Base-by-base conservation (phyloP, 2,113 vertebrate species). In the Mormoops blainvillei region DNA sequence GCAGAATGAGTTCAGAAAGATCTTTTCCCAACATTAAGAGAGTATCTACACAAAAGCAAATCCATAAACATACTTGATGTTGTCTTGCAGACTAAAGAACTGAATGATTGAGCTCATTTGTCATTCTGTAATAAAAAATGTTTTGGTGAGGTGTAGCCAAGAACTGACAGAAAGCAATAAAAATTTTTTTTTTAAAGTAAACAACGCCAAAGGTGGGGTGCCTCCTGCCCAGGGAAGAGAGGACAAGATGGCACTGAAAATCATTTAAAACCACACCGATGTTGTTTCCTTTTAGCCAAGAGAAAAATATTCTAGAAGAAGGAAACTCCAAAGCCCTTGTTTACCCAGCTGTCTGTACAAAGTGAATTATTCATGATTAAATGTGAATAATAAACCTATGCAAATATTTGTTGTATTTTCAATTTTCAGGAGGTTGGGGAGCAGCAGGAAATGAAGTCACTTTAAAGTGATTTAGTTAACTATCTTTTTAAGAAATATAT, bases 321-420 rank as follows among this genome's bases (percentile, higher is more conserved):
- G 96, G 96, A 97, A 97, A 94, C 78, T 95, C 85, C 93, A 89
- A 48, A 88, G 83, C 82, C 56, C 88, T 65, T 98, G 94, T 97
- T 97, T 98, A 97, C 96, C 96, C 97, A 98, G 96, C 97, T 98
- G 95, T 98, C 96, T 93, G 96, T 85, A 97, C 95, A 94, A 95
- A 96, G 97, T 97, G 97, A 98, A 96, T 98, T 98, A 98, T 98
- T 97, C 97, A 98, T 96, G 96, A 97, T 96, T 97, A 92, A 94
- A 95, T 86, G 94, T 98, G 97, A 97, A 97, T 97, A 97, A 97
- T 96, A 96, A 97, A 90, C 96, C 97, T 93, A 97, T 97, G 96
- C 97, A 98, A 97, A 97, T 97, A 97, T 97, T 98, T 97, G 97
- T 93, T 95, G 83, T 97, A 78, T 71, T 96, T 91, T 94, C 82